Percentiles rank a stretch among this genome's conserved stretches.
Conservation (phyloP, 2,113 vertebrate genomes). For the Pedionomus torquatus region DNA sequence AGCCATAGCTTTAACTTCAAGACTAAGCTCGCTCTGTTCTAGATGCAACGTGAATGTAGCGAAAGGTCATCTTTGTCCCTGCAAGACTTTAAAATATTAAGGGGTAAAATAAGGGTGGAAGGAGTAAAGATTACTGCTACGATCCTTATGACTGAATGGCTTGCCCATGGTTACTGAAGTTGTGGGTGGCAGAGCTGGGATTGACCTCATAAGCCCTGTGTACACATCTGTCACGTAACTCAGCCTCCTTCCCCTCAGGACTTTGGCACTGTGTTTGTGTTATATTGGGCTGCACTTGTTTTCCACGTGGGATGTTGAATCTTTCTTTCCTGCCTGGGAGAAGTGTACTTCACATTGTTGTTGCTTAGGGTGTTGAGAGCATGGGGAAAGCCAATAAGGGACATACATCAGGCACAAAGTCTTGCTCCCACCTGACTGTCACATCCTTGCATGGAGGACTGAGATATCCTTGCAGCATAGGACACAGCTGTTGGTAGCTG, state of each 20-base stretch:
- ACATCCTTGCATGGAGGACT: background rate
- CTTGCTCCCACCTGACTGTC: background rate
- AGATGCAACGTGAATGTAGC: background rate
- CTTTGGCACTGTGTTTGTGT: background rate
- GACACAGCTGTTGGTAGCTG: conserved; percentile 29
- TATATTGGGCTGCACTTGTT: background rate
- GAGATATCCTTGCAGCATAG: background rate
- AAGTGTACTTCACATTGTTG: rapidly evolving
- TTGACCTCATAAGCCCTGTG: background rate
- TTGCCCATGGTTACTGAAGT: background rate
- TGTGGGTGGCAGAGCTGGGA: background rate
- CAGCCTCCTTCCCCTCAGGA: background rate
- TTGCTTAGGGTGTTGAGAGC: background rate
- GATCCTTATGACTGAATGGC: rapidly evolving
- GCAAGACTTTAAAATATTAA: background rate
- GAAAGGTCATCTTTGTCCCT: background rate
- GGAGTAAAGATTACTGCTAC: background rate
- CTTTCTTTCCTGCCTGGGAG: background rate
- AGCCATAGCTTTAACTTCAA: background rate
- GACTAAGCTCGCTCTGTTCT: background rate
- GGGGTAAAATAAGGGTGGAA: background rate
- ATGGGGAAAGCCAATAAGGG: background rate
- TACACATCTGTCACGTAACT: background rate
- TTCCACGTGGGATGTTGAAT: background rate
- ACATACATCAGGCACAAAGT: background rate